A percentile compares a stretch with the other conserved stretches of the same genome.
These are phyloP conservation scores for Diorhabda sublineata DNA, from an alignment of 1,140 invertebrate genomes.

Conservation along the genomic window DNA sequence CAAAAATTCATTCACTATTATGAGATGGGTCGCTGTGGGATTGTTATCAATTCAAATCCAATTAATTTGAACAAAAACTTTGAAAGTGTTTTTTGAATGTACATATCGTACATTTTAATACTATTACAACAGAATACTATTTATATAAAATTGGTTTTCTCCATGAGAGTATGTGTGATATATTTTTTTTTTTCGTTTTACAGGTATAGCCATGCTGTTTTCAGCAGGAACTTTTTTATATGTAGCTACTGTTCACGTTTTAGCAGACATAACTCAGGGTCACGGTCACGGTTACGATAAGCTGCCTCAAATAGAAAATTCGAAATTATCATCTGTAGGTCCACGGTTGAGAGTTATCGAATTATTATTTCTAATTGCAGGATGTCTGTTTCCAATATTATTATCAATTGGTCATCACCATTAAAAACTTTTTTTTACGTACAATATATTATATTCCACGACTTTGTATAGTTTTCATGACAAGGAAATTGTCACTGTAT, in stretches of 20 bases:
- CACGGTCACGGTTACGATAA: slow-evolving; percentile 42
- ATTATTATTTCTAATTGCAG: slow-evolving; percentile 76
- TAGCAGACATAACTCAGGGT: slow-evolving; percentile 81
- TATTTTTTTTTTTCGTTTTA: slow-evolving; percentile 23
- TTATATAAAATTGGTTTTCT: no score
- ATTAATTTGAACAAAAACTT: no score
- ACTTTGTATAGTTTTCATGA: no score
- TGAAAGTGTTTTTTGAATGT: no score
- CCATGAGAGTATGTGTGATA: no score
- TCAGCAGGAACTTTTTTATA: slow-evolving; percentile 98
- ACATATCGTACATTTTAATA: no score
- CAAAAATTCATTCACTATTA: no score
- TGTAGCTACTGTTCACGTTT: slow-evolving; percentile 96
- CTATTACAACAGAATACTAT: no score
- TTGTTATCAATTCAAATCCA: no score
- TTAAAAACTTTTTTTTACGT: slow-evolving; percentile 49
- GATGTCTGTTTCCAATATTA: slow-evolving; percentile 80
- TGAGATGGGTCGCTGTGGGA: no score
- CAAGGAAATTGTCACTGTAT: no score
- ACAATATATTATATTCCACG: no score
- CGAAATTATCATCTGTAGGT: slow-evolving; percentile 44
- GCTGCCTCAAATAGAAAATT: slow-evolving; percentile 46
- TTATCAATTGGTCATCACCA: slow-evolving; percentile 91
- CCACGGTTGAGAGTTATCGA: slow-evolving; percentile 62
- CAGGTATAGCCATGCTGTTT: slow-evolving; percentile 95